Conservation (phyloP, 2,113 vertebrate species). For the Crotalus helleri region DNA sequence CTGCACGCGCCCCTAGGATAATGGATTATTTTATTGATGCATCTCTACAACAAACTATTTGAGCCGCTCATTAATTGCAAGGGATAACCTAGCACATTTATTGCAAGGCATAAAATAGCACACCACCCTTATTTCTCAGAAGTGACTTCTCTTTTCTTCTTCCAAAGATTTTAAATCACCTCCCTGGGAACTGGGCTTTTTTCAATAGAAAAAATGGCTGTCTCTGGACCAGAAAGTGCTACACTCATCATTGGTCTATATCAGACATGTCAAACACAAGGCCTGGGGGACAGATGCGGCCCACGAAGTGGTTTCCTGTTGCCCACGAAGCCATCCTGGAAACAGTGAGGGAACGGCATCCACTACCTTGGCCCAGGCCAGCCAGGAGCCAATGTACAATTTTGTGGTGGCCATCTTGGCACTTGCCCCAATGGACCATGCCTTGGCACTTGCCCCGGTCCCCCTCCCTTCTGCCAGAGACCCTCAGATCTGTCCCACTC, state of each 20-base stretch:
- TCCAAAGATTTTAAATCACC: slow-evolving; percentile 61
- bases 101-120: slow-evolving; percentile 34
- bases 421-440: too few species aligned
- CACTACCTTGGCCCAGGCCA: too few species aligned
- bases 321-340: too few species aligned
- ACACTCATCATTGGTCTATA: slow-evolving; percentile 59
- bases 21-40: slow-evolving; percentile 52
- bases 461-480: too few species aligned
- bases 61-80: slow-evolving; percentile 58
- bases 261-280: neutral
- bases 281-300: too few species aligned
- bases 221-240: slow-evolving; percentile 56
- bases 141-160: slow-evolving; percentile 52
- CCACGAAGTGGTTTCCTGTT: too few species aligned
- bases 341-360: too few species aligned
- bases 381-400: too few species aligned
- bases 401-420: too few species aligned
- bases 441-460: too few species aligned
- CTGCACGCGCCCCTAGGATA: slow-evolving; percentile 39
- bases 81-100: slow-evolving; percentile 54
- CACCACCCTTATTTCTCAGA: slow-evolving; percentile 56
- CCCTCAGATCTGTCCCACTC: too few species aligned
- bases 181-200: slow-evolving; percentile 64
- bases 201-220: slow-evolving; percentile 73
- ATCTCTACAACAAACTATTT: slow-evolving; percentile 58